phyloP scores from a whole-genome alignment of 2,113 vertebrate genomes.

The Anolis carolinensis region DNA sequence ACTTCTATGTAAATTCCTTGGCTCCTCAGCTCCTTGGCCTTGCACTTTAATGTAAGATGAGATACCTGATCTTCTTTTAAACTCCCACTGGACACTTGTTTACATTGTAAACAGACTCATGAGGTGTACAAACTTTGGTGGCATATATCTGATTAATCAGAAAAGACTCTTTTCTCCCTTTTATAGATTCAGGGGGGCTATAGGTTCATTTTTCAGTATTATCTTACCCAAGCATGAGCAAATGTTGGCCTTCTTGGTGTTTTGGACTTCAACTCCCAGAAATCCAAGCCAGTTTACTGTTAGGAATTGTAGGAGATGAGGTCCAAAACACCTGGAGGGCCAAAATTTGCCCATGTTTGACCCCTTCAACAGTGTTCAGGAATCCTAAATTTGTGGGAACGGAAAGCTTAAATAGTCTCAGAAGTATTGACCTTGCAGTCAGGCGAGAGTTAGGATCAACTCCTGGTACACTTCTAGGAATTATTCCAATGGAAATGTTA shows the following conservation, averaged over 20 bases:
- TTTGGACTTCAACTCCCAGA: too few relatives aligned
- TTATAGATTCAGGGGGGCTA: too few relatives aligned
- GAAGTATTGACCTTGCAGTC: neutral
- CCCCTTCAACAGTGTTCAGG: too few relatives aligned
- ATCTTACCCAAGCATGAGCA: neutral
- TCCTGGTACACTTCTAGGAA: neutral
- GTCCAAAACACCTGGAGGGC: too few relatives aligned
- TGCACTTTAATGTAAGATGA: conserved; percentile 28
- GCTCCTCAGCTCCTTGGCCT: conserved; percentile 32
- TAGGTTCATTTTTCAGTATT: neutral
- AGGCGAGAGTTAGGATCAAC: neutral
- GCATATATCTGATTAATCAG: neutral
- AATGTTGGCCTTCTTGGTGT: too few relatives aligned
- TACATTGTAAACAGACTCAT: conserved; percentile 17
- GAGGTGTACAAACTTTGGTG: neutral
- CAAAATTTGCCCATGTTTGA: too few relatives aligned
- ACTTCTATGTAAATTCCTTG: neutral
- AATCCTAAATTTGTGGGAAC: too few relatives aligned
- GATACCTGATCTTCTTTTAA: conserved; percentile 25
- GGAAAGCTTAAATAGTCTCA: neutral
- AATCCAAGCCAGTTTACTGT: too few relatives aligned
- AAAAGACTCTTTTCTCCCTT: neutral
- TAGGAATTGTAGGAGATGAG: too few relatives aligned
- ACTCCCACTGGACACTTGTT: conserved; percentile 3
- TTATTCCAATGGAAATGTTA: neutral